Base-by-base conservation (phyloP, 2,888 invertebrate species). In the Harmothoe impar region DNA sequence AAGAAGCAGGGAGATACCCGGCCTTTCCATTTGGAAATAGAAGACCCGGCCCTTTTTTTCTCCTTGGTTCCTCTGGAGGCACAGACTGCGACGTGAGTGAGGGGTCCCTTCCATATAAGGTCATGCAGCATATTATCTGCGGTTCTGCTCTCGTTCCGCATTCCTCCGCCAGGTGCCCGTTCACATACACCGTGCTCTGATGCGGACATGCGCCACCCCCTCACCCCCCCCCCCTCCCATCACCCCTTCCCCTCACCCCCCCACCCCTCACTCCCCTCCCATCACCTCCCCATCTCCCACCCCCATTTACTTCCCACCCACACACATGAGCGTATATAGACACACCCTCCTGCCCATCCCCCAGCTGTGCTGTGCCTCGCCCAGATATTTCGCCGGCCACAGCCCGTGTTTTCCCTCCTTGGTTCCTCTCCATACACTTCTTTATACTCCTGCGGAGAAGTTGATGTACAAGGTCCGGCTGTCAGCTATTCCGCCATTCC, bases 81-180 rank as follows among this genome's bases (percentile, higher is more conserved):
- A 62, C 62, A 62, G 62, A 62, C 62, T 62, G 62, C n/a, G 62
- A n/a, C 23, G n/a, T 20, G 62, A 62, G 43, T 43, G 62, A 62
- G 62, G 1, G 23, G 3, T 62, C 29, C 0, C 29, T 25, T 17
- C 72, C 72, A n/a, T 72, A 72, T 72, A 72, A 29, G 72, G 72
- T 72, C 29, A n/a, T 25, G 72, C 72, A 72, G 29, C 72, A 72
- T 72, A 29, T n/a, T 17, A 72, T 72, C 72, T 72, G 72, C 72
- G 15, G 25, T n/a, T 25, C 29, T n/a, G 29, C 72, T 29, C 25
- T 29, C 62, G 31, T 29, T 25, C 29, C 25, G 72, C 25, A 62
- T n/a, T n/a, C 62, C 20, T 1, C 15, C 62, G 72, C 25, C 72
- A 72, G 72, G 72, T 72, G 72, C 15, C 29, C 25, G 25, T 72